Conservation (phyloP, 2,113 vertebrate genomes). For the Sminthopsis crassicaudata region DNA sequence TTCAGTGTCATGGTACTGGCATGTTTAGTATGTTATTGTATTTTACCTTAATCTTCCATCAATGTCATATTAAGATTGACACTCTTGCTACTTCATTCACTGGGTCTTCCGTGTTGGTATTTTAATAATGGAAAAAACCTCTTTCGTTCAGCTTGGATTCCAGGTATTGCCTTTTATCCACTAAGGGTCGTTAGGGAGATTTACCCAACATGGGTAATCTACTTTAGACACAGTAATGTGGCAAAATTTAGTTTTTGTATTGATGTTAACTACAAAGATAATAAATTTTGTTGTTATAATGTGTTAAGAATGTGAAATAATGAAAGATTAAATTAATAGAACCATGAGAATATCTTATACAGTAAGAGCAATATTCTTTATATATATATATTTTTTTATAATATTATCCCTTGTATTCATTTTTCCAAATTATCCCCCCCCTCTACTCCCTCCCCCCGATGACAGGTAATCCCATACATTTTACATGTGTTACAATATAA, state of each 20-base stretch:
- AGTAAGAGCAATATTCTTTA: background rate
- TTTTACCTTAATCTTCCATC: conserved; percentile 63
- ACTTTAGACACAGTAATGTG: conserved; percentile 54
- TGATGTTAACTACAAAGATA: background rate
- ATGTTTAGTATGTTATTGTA: conserved; percentile 50
- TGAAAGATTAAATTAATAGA: background rate
- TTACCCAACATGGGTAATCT: background rate
- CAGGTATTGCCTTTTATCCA: conserved; percentile 35
- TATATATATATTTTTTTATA: background rate
- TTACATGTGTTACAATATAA: too few relatives aligned
- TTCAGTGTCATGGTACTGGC: background rate
- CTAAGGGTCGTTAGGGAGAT: conserved; percentile 68
- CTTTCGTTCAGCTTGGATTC: conserved; percentile 81
- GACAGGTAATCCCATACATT: too few relatives aligned
- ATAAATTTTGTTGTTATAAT: background rate
- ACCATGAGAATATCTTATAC: background rate
- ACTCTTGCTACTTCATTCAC: conserved; percentile 34
- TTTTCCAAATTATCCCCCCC: too few relatives aligned
- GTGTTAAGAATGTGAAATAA: conserved; percentile 21
- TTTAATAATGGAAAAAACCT: conserved; percentile 63
- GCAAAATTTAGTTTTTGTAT: background rate
- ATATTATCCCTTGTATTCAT: too few relatives aligned
- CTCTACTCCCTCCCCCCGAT: too few relatives aligned
- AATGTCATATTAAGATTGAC: conserved; percentile 84
- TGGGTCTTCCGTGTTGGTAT: background rate